Evolutionary conservation across 2,113 vertebrate genomes (phyloP), one percentile per base, ranked within the genome.

Genomic region (Callocephalon fimbriatum): DNA sequence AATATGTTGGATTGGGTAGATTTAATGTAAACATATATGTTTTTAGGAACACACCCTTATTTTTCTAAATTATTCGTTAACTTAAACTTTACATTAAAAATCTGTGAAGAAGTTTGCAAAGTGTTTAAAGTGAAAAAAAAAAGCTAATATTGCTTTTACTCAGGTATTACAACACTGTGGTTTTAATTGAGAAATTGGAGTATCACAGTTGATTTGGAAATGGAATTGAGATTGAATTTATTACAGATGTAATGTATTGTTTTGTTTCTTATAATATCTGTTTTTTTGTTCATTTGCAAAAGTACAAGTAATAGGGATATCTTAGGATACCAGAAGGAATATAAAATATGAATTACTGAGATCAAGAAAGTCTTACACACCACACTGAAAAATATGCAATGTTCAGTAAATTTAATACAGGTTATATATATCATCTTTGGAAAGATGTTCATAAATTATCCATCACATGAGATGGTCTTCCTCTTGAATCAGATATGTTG

Each of bases 381-480:
- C 31, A 51, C 22, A 67, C 11, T 66, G 45, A 92, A 85, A 80
- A 83, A 68, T 83, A 32, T n/a, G 1, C 10, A 63, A 26, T 32
- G 17, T 35, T 85, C 23, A 54, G 38, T 91, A 74, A 86, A 80
- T 63, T 91, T 93, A 21, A 68, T 71, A 47, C 48, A 90, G 23
- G 53, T 56, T n/a, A 26, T 63, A 86, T 48, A 67, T 12, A 77
- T 66, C 15, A 72, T 65, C 26, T 74, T 73, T 77, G 79, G 67
- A 85, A 94, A 90, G 45, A 48, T 11, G 38, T 51, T 79, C 7
- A 80, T 88, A 90, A 92, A 86, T 93, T 90, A 90, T 56, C 59
- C 50, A 76, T 73, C 50, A 78, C 6, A 44, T 66, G 48, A 67
- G 12, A 54, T 47, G 14, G 31, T 84, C 27, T 73, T 95, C 48